Base-by-base conservation (phyloP, 2,797 vertebrate genomes). In the Halcyon leucocephala region DNA sequence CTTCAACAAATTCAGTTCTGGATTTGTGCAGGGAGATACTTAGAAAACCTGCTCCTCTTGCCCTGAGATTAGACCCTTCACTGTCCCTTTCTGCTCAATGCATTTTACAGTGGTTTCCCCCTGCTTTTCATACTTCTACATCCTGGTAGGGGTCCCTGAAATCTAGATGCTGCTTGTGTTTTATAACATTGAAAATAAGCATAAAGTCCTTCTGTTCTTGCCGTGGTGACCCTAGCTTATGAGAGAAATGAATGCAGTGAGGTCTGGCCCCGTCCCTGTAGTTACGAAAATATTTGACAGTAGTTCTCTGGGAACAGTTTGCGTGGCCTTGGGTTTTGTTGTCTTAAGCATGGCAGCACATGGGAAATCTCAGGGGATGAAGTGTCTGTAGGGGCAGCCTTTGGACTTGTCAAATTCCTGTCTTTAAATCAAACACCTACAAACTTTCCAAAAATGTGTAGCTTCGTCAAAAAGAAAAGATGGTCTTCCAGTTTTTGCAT, bases 281-380 rank as follows among this genome's bases (percentile, higher is more conserved):
- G 28, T 9, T 39, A 10, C 29, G 35, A 61, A 15, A 31, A 5
- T 44, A 22, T 73, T 81, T 70, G 19, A 17, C 26, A 12, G 21
- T 19, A 28, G 10, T 54, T 83, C 28, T 60, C 10, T 31, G 12
- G 24, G 57, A 60, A 19, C 1, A 0, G 21, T 60, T 86, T 48
- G 26, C 1, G 2, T n/a, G 18, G 29, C 42, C 33, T 29, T 26
- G 28, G 29, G 0, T 74, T 91, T 86, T 80, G 55, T 35, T 6
- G 5, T 39, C 31, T 46, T 39, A 19, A 62, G 42, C 60, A 42
- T 0, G 0, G 60, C 55, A 70, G 65, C 7, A 4, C 15, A 0
- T 29, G 29, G 19, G 64, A 62, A 42, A 55, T 70, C 55, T 28
- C 14, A 48, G 31, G 46, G 61, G 16, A 42, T 49, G 3, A 73